These are phyloP conservation scores for Trichoplax adhaerens DNA, from an alignment of 37 sponge, comb jelly and placozoan genomes.

Conservation along the genomic window DNA sequence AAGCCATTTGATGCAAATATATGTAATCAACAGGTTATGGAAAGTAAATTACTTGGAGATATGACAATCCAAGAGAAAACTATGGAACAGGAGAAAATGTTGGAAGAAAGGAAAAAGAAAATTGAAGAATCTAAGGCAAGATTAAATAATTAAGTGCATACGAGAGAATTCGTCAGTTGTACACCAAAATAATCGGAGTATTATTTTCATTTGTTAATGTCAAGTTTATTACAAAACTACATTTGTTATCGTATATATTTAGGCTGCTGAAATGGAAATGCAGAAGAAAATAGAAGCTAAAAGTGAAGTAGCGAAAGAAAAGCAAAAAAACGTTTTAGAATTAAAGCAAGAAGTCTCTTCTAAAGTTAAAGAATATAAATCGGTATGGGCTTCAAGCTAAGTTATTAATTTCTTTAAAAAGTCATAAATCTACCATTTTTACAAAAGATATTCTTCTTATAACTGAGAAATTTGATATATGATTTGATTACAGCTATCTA, in stretches of 20 bases:
- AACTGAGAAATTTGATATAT: background rate
- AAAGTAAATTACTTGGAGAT: constrained; percentile 90
- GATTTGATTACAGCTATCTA: constrained; percentile 31
- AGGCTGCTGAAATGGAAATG: constrained; percentile 62
- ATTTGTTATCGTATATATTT: background rate
- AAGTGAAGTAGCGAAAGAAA: constrained; percentile 67
- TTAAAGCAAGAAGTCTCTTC: constrained; percentile 73
- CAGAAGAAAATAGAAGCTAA: constrained; percentile 57
- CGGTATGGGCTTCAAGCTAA: too few relatives aligned
- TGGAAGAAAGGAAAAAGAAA: constrained; percentile 45
- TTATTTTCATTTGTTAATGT: too few relatives aligned
- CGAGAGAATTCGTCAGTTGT: too few relatives aligned
- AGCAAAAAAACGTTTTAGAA: constrained; percentile 55
- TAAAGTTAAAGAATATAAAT: constrained; percentile 57
- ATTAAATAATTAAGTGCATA: too few relatives aligned
- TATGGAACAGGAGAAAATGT: constrained; percentile 46
- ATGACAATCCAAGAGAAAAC: constrained; percentile 49
- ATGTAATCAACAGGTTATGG: constrained; percentile 57
- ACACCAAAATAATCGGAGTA: too few relatives aligned
- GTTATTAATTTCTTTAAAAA: too few relatives aligned
- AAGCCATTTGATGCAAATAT: too few relatives aligned
- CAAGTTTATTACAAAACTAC: too few relatives aligned
- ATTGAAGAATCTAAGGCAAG: constrained; percentile 50
- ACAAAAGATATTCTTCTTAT: too few relatives aligned
- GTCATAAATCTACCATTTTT: too few relatives aligned